phyloP scores from a whole-genome alignment of 1,140 invertebrate species.

The Drosophila kikkawai region DNA sequence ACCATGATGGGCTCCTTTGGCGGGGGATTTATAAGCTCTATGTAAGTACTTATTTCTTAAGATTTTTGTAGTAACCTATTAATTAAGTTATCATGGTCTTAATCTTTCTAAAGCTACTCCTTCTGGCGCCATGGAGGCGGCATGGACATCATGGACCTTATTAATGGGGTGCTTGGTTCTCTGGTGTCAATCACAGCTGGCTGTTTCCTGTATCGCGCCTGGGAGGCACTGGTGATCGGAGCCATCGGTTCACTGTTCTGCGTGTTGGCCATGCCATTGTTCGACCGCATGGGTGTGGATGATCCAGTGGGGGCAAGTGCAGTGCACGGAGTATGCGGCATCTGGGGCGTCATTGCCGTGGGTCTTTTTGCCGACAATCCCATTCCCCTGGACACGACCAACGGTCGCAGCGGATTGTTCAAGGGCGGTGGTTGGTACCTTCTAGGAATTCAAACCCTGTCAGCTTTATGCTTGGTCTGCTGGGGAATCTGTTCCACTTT shows the following conservation, averaged over 20 bases:
- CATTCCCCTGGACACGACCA: constrained; percentile 90
- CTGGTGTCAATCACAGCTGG: constrained; percentile 96
- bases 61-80: neutral
- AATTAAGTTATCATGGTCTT: neutral
- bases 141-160: constrained; percentile 93
- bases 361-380: constrained; percentile 96
- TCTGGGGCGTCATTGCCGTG: constrained; percentile 93
- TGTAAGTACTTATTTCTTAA: constrained; percentile 76
- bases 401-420: constrained; percentile 93
- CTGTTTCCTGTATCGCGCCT: constrained; percentile 94
- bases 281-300: constrained; percentile 92
- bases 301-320: constrained; percentile 96
- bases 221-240: constrained; percentile 94
- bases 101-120: constrained; percentile 85
- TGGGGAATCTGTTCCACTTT: constrained; percentile 92
- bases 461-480: constrained; percentile 88
- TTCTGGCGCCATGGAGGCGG: constrained; percentile 89
- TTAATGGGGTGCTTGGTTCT: constrained; percentile 95
- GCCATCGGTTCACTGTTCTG: constrained; percentile 91
- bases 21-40: constrained; percentile 91
- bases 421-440: constrained; percentile 95
- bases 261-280: constrained; percentile 89
- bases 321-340: constrained; percentile 92
- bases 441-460: constrained; percentile 92
- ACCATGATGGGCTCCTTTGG: constrained; percentile 96